Base-by-base conservation (phyloP, 2,888 invertebrate genomes). In the Drosophila cyrtoloma region DNA sequence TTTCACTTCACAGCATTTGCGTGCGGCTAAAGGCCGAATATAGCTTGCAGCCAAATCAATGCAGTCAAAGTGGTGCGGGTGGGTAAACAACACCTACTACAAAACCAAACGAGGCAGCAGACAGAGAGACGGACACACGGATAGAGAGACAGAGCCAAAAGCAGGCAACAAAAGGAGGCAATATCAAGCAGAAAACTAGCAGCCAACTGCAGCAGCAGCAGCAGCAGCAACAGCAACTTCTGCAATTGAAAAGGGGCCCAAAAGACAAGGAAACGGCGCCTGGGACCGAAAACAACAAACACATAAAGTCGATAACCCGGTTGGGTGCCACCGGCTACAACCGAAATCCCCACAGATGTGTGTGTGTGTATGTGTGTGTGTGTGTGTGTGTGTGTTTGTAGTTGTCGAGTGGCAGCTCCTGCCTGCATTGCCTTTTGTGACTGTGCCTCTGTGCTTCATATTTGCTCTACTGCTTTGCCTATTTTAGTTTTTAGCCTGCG, bases 251-350 rank as follows among this genome's bases (percentile, higher is more conserved):
- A 78, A 71, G 74, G 64, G 67, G 77, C 64, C 74, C 74, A 82
- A 86, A 85, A 84, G 78, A 82, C 82, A 81, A 76, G 79, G 71
- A 71, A 68, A 61, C 77, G 63, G 74, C 78, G 74, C 75, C 72
- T 64, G 84, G 63, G 64, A 55, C 70, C 66, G 75, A 89, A 70
- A 90, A 90, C 86, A 86, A 86, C 90, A 86, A 86, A 90, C 90
- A 88, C 86, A 87, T 89, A 86, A 86, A 86, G 90, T 86, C 86
- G 86, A 86, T 86, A 86, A 83, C 86, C 86, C 86, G 86, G 86
- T 85, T 84, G 82, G 63, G 75, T 75, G 69, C 81, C 68, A 74
- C 68, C 73, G 71, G 65, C 72, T 70, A 77, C 62, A 77, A 35
- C 71, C 57, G 59, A 82, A 79, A 72, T 73, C 70, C 73, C 74